These are phyloP conservation scores for Oryzias curvinotus DNA, from an alignment of 2,113 vertebrate genomes.

Conservation along the genomic window DNA sequence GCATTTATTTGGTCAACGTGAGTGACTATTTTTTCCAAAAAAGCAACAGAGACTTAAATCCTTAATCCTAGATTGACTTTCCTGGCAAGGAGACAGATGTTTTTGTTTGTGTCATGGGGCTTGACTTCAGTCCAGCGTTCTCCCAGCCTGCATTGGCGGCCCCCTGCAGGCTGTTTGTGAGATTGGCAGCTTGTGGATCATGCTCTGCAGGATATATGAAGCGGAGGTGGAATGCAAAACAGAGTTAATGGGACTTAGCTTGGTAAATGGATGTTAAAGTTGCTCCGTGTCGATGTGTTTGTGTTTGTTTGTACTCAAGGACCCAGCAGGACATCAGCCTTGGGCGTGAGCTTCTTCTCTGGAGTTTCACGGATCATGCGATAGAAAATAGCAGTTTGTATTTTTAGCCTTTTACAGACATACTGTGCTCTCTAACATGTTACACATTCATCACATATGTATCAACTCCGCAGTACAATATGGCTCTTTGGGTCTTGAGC, in stretches of 20 bases:
- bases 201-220: slow-evolving; percentile 16
- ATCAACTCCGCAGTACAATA: no score
- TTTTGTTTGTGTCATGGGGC: slow-evolving; percentile 19
- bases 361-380: not conserved
- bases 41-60: slow-evolving; percentile 11
- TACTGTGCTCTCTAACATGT: not conserved
- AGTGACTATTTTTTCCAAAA: not conserved
- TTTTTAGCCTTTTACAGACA: not conserved
- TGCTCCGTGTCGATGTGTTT: slow-evolving; percentile 2
- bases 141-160: slow-evolving; percentile 18
- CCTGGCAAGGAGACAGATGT: slow-evolving; percentile 27
- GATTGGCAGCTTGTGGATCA: slow-evolving; percentile 22
- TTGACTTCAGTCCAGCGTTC: slow-evolving; percentile 29
- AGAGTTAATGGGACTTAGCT: slow-evolving; percentile 11
- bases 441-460: no score
- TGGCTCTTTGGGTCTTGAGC: no score
- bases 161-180: slow-evolving; percentile 35
- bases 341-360: slow-evolving; percentile 3
- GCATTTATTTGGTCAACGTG: not conserved
- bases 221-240: slow-evolving; percentile 6
- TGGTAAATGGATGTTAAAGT: slow-evolving; percentile 38
- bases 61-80: slow-evolving; percentile 28
- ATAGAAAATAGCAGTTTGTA: not conserved
- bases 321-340: slow-evolving; percentile 12
- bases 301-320: slow-evolving; percentile 5